A percentile compares a stretch with the other conserved stretches of the same genome.
Conservation (phyloP, 64 coral and sea anemone genomes). For the Montipora foliosa region DNA sequence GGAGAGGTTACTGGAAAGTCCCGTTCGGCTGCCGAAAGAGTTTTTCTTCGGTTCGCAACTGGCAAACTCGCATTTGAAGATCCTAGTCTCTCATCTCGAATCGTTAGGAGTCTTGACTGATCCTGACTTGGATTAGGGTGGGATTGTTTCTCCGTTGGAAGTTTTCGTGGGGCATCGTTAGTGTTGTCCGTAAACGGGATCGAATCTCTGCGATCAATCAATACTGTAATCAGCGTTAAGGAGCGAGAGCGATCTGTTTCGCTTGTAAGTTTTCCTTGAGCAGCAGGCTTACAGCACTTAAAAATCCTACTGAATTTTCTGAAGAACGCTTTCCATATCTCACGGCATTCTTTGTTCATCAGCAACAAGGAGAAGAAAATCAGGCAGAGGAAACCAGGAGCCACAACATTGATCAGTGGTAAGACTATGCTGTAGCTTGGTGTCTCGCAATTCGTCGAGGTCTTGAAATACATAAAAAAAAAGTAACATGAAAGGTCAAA, state of each 20-base stretch:
- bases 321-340: conserved; percentile 77
- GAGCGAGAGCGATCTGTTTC: conserved; percentile 57
- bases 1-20: neutral
- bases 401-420: conserved; percentile 61
- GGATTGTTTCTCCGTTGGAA: neutral
- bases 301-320: conserved; percentile 15
- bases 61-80: conserved; percentile 5
- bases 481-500: neutral
- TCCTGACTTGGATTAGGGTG: neutral
- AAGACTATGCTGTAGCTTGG: conserved; percentile 50
- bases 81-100: neutral
- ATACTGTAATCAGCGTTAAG: conserved; percentile 53
- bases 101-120: neutral
- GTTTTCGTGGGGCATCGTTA: neutral
- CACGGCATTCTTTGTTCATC: conserved; percentile 94
- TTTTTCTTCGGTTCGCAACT: neutral
- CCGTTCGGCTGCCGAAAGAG: neutral
- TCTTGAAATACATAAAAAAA: neutral
- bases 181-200: neutral
- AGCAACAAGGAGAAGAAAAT: conserved; percentile 89
- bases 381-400: conserved; percentile 86
- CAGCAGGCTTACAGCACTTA: neutral
- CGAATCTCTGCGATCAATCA: conserved; percentile 46
- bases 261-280: neutral
- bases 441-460: conserved; percentile 51